phyloP scores from a whole-genome alignment of 2,113 vertebrate genomes.

The Labrus mixtus region DNA sequence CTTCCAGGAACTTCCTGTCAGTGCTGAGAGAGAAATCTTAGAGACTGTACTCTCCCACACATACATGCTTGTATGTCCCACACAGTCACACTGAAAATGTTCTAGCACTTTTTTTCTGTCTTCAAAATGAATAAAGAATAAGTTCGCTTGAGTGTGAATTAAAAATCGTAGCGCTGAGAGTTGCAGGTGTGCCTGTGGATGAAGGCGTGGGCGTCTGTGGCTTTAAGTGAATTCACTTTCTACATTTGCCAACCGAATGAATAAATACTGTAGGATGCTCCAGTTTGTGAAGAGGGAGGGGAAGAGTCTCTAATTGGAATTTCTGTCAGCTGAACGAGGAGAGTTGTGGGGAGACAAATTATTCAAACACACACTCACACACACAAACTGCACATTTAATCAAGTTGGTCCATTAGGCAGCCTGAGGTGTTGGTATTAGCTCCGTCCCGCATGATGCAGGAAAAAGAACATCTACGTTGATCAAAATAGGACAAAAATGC shows the following conservation, averaged over 20 bases:
- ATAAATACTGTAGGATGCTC: slow-evolving; percentile 69
- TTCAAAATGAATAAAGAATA: slow-evolving; percentile 46
- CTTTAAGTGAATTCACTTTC: slow-evolving; percentile 64
- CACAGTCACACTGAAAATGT: slow-evolving; percentile 3
- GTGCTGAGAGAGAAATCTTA: too few species aligned
- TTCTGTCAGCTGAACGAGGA: slow-evolving; percentile 49
- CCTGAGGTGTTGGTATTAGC: slow-evolving; percentile 21
- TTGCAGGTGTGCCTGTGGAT: slow-evolving; percentile 47
- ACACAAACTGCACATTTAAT: slow-evolving; percentile 38
- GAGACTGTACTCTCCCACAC: too few species aligned
- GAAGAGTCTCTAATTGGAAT: slow-evolving; percentile 55
- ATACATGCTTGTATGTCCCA: background rate
- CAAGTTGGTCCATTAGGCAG: slow-evolving; percentile 30
- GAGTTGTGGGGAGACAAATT: slow-evolving; percentile 34
- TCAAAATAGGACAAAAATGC: slow-evolving; percentile 54
- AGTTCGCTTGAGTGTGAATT: slow-evolving; percentile 41
- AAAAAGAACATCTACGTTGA: slow-evolving; percentile 47
- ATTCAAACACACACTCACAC: slow-evolving; percentile 22
- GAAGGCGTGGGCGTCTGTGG: slow-evolving; percentile 12
- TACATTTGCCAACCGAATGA: slow-evolving; percentile 67
- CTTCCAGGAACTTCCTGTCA: too few species aligned
- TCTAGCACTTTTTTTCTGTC: too few species aligned
- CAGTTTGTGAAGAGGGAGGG: slow-evolving; percentile 44
- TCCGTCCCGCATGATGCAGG: slow-evolving; percentile 31
- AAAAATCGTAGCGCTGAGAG: slow-evolving; percentile 51